Conservation (phyloP, 2,797 vertebrate species). For the Malurus splendens region DNA sequence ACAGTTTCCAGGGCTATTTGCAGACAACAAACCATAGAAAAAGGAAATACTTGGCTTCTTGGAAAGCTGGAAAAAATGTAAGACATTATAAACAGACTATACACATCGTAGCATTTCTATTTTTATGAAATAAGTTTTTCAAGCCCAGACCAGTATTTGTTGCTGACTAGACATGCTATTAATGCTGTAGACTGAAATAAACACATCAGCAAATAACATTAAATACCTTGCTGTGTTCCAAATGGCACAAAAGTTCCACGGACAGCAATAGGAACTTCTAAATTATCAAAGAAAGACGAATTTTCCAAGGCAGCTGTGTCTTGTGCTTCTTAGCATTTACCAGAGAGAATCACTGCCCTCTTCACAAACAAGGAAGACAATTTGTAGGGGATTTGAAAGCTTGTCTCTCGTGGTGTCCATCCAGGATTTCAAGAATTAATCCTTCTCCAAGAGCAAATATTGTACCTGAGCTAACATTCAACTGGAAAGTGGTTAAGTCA, state of each 20-base stretch:
- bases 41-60: background rate
- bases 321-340: background rate
- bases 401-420: background rate
- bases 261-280: background rate
- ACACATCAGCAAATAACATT: background rate
- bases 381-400: conserved; percentile 60
- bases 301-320: background rate
- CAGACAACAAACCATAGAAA: background rate
- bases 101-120: background rate
- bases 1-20: background rate
- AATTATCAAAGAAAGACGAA: background rate
- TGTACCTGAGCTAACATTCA: conserved; percentile 42
- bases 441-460: conserved; percentile 24
- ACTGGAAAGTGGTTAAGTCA: conserved; percentile 34
- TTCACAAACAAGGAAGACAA: conserved; percentile 10
- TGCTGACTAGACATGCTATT: background rate
- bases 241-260: background rate
- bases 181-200: background rate
- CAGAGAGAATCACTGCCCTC: background rate
- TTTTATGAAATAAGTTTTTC: background rate
- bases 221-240: conserved; percentile 47
- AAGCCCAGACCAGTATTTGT: background rate
- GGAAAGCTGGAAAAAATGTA: background rate
- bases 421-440: conserved; percentile 55
- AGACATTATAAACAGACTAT: background rate